These are phyloP conservation scores for Microcebus jonahi DNA, from an alignment of 2,113 vertebrate species.

Conservation along the genomic window DNA sequence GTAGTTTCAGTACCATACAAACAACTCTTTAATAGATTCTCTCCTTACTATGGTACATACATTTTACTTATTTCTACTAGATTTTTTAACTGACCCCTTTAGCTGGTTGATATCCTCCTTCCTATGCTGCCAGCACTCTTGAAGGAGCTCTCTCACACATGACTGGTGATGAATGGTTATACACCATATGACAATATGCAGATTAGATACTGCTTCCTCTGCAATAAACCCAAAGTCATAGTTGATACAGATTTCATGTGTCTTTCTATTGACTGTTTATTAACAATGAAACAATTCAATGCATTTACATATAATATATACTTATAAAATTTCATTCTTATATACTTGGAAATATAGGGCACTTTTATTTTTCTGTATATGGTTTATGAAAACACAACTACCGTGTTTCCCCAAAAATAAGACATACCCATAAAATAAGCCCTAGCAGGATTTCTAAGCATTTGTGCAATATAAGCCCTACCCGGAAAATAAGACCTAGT, in stretches of 20 bases:
- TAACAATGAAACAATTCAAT: not conserved
- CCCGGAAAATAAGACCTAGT: no score
- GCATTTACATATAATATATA: not conserved
- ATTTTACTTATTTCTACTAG: not conserved
- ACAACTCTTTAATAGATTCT: not conserved
- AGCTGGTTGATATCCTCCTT: constrained; percentile 23
- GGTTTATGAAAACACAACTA: not conserved
- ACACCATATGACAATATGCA: not conserved
- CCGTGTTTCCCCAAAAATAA: no score
- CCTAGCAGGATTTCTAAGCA: no score
- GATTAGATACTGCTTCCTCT: not conserved
- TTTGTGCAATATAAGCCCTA: no score
- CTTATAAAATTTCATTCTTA: not conserved
- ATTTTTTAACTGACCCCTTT: constrained; percentile 44
- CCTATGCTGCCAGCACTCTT: constrained; percentile 26
- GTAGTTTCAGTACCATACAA: not conserved
- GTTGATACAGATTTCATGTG: not conserved
- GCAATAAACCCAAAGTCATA: not conserved
- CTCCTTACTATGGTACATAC: not conserved
- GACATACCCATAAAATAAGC: no score
- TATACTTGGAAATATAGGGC: not conserved
- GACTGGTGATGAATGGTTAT: accelerated
- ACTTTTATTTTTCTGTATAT: constrained; percentile 36
- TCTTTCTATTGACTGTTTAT: not conserved
- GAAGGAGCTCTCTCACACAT: not conserved